Base-by-base conservation (phyloP, 2,797 vertebrate genomes). In the Dermochelys coriacea region DNA sequence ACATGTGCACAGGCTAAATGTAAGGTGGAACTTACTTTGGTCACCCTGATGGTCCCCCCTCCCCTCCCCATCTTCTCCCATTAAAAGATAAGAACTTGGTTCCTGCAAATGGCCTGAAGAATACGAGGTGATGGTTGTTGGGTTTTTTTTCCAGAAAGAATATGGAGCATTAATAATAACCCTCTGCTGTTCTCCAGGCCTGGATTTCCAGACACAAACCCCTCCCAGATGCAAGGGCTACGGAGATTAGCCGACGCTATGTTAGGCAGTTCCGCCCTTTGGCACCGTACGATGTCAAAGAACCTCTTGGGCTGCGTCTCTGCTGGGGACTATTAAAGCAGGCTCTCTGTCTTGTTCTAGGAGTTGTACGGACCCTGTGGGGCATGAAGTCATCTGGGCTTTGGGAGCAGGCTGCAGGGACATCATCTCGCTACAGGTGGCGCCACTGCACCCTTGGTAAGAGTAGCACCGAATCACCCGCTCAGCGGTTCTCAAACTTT, bases 341-440 rank as follows among this genome's bases (percentile, higher is more conserved):
- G 29, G 29, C 91, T 78, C 52, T 80, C 74, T 96, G 88, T 96
- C 18, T 94, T 55, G 52, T 97, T 98, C 21, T 96, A 99, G 99
- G 98, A 99, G 99, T 75, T 99, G 99, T 78, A 99, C 99, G 0
- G 99, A 99, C 95, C 99, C 99, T 0, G 99, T 99, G 14, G 99
- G 99, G 93, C 99, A 99, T 61, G 99, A 99, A 89, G 99, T 99
- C 71, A 99, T 99, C 96, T 99, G 99, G 99, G 99, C 99, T 16
- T 98, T 99, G 0, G 99, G 99, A 49, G 99, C 99, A 61, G 99
- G 99, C 91, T 99, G 99, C 97, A 99, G 99, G 98, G 99, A 99
- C 98, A 99, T 99, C 75, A 99, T 99, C 97, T 99, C 99, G 93
- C 98, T 99, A 57, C 99, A 99, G 98, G 99, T 99, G 95, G 99